Evolutionary conservation across 2,888 invertebrate species (phyloP).

Genomic region (Tupiocoris notatus): DNA sequence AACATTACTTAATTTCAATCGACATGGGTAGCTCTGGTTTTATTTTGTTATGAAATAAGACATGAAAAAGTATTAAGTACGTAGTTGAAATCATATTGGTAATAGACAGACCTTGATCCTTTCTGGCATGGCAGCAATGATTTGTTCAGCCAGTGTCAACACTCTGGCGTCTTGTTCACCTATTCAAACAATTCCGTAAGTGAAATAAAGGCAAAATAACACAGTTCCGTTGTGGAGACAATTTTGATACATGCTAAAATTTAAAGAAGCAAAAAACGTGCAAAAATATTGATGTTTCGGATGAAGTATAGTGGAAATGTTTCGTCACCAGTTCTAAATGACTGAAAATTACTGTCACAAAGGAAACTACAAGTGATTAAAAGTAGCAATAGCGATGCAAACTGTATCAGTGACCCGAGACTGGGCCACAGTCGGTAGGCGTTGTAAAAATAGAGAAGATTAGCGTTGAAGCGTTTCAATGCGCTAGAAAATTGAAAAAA

Average conservation of each 20-base stretch:
- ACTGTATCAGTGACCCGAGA: neutral
- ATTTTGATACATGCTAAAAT: conserved; percentile 11
- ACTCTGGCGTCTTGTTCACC: conserved; percentile 92
- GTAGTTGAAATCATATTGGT: no score
- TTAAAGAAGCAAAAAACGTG: neutral
- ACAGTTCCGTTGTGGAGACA: neutral
- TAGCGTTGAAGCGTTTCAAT: neutral
- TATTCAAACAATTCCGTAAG: conserved; percentile 55
- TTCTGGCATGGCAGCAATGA: conserved; percentile 97
- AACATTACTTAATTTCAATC: neutral
- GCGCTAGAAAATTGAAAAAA: neutral
- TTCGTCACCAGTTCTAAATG: neutral
- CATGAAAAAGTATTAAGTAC: neutral
- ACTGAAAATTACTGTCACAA: neutral
- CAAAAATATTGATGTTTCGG: neutral
- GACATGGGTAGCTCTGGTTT: neutral
- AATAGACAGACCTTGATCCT: conserved; percentile 79
- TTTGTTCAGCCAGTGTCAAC: conserved; percentile 92
- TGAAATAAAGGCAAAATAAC: neutral
- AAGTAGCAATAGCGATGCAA: neutral
- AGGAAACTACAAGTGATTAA: neutral
- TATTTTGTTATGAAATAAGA: no score
- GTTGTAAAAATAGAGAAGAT: neutral
- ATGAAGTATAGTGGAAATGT: neutral
- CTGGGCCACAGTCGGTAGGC: neutral